Conservation (phyloP, 2,113 vertebrate genomes). For the Oophaga pumilio region DNA sequence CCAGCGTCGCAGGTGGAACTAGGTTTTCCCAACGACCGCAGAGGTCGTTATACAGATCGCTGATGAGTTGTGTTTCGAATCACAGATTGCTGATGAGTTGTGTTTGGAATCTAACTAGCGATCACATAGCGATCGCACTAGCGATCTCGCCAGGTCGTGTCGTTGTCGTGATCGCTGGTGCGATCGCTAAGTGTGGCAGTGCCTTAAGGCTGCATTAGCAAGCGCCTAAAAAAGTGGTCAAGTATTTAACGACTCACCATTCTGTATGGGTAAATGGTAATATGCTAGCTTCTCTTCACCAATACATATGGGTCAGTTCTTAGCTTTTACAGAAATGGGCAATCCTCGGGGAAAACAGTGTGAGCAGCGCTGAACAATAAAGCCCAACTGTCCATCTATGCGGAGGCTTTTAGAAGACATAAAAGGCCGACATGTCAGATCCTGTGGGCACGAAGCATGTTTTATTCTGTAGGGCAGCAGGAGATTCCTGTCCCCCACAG, state of each 20-base stretch:
- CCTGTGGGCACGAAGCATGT: conserved; percentile 66
- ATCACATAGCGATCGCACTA: too few relatives aligned
- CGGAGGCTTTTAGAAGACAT: conserved; percentile 61
- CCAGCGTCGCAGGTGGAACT: too few relatives aligned
- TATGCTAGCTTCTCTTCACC: neutral
- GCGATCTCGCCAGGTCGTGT: too few relatives aligned
- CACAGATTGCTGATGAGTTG: too few relatives aligned
- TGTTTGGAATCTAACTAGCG: too few relatives aligned
- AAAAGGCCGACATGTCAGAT: conserved; percentile 65
- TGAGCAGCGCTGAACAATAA: conserved; percentile 63
- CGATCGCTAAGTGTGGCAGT: too few relatives aligned
- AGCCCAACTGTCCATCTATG: conserved; percentile 57
- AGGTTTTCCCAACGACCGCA: too few relatives aligned
- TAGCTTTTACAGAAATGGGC: conserved; percentile 21
- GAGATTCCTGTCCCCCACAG: conserved; percentile 67
- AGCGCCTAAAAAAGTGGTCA: neutral
- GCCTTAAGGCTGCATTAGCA: neutral
- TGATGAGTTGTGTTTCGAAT: too few relatives aligned
- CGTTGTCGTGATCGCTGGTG: too few relatives aligned
- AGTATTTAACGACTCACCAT: neutral
- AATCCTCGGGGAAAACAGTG: conserved; percentile 30
- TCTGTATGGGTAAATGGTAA: neutral
- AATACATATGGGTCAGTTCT: conserved; percentile 17
- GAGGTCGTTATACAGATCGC: too few relatives aligned
- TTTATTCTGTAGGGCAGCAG: conserved; percentile 67